Evolutionary conservation across 2,888 invertebrate species (phyloP), one percentile per base, ranked within the genome.

Genomic region (Ophioninae sp.): DNA sequence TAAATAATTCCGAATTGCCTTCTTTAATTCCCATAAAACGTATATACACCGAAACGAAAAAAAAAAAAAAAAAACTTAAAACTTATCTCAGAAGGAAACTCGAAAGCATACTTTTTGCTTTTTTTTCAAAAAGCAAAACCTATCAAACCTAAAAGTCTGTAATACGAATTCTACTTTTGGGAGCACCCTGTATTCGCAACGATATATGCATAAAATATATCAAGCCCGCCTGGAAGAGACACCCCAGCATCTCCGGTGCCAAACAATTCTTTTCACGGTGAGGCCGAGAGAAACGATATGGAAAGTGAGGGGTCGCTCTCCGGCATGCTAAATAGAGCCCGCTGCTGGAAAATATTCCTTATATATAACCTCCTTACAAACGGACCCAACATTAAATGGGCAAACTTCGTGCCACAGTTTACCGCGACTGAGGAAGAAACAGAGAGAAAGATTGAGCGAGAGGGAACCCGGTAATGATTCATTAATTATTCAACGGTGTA

Each of bases 401-500:
- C 44, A 79, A 57, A 44, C 50, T 59, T 37, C 8, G 67, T 50
- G 7, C 17, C 39, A 20, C 61, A 23, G 57, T 39, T 17, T 65
- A 20, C 67, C 44, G 37, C 57, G 64, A 50, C 37, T 23, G 17
- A 62, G 65, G 41, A 50, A 44, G 30, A 30, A 44, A 57, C 21
- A 21, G 7, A 72, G 57, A 79, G 21, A 72, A 57, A 23, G 44
- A 64, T 7, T n/a, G 70, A 20, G 21, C n/a, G 56, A 73, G 30
- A 21, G n/a, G 23, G 57, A 39, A n/a, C 7, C 23, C 50, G 74
- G 57, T 82, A 82, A 84, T 82, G 79, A 84, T 79, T 84, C 81
- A 82, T 84, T 82, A 84, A 84, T 84, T 84, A 84, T 84, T 84
- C 84, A 84, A 73, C 84, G 82, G 84, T 82, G 82, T 82, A 84